Evolutionary conservation across 2,113 vertebrate species (phyloP), one percentile per base, ranked within the genome.

Genomic region (Onychostoma macrolepis): DNA sequence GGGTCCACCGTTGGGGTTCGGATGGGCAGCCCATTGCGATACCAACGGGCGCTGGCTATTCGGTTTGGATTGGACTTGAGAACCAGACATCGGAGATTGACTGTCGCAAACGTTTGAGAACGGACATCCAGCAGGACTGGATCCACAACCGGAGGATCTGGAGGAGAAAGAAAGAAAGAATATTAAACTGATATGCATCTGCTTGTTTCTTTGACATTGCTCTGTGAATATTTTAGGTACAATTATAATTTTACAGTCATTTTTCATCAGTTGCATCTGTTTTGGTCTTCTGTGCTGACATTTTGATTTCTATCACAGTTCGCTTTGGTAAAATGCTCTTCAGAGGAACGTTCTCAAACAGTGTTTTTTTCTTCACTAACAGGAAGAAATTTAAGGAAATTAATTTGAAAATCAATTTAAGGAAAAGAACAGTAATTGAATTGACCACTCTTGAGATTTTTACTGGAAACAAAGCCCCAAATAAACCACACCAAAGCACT

Each of bases 91-190:
- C 96, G 96, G 90, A 99, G 94, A 45, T 94, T 93, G 90, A 98
- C 92, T 0, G 94, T 92, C 88, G 95, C 95, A 85, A 94, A 94
- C 93, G 95, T 89, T 2, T 95, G 95, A 53, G 97, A 96, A 17
- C 97, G 97, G 4, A 97, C 90, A 0, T 99, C 97, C 91, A 96
- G 96, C 91, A 95, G 96, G 13, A 95, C 91, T 0, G 98, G 98
- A 86, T 99, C 97, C 92, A 99, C 95, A 75, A 97, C 92, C 0
- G 98, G 97, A 0, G 98, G 94, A 88, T 96, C 98, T 99, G 89
- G 1, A 63, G 19, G 67, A 17, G 43, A 86, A 30, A 87, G 7
- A 65, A 83, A 72, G 1, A 50, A 50, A 50, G 3, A 48, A 28
- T 17, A 43, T 8, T 8, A 58, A 6, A 21, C 53, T 56, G 53